Percentiles rank a stretch among this genome's conserved stretches.
Evolutionary conservation across 2,113 vertebrate genomes (phyloP).

Genomic region (Trematomus loennbergii): DNA sequence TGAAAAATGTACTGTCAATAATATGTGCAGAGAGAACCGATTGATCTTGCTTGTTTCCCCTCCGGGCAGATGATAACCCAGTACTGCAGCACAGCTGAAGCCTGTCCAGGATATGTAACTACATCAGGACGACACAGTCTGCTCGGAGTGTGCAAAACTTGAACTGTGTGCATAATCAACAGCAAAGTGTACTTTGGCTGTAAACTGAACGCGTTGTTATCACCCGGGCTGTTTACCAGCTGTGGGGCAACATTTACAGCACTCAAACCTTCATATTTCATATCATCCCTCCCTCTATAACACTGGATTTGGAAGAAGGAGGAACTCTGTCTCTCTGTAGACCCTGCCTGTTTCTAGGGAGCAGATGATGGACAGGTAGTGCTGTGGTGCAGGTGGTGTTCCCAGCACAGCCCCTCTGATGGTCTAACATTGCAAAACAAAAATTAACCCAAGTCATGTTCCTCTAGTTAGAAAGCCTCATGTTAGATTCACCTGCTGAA

Average conservation of each 20-base stretch:
- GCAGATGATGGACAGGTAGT: slow-evolving; percentile 1
- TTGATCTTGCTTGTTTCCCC: slow-evolving; percentile 55
- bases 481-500: not conserved
- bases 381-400: slow-evolving; percentile 34
- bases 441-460: not conserved
- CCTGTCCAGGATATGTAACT: slow-evolving; percentile 39
- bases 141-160: slow-evolving; percentile 1
- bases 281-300: not conserved
- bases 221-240: not conserved
- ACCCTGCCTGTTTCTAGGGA: not conserved
- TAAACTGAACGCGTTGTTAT: not conserved
- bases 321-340: not conserved
- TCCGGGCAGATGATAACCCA: slow-evolving; percentile 64
- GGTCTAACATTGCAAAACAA: not conserved
- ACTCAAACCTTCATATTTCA: not conserved
- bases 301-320: not conserved
- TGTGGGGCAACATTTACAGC: too few species aligned
- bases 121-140: slow-evolving; percentile 31
- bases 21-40: slow-evolving; percentile 42
- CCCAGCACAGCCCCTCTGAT: not conserved
- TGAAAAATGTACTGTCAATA: slow-evolving; percentile 40
- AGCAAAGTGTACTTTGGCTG: not conserved
- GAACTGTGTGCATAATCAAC: not conserved
- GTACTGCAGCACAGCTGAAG: slow-evolving; percentile 48
- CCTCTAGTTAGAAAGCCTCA: not conserved